Conservation (phyloP, 2,888 invertebrate species). For the Aquatica leii region DNA sequence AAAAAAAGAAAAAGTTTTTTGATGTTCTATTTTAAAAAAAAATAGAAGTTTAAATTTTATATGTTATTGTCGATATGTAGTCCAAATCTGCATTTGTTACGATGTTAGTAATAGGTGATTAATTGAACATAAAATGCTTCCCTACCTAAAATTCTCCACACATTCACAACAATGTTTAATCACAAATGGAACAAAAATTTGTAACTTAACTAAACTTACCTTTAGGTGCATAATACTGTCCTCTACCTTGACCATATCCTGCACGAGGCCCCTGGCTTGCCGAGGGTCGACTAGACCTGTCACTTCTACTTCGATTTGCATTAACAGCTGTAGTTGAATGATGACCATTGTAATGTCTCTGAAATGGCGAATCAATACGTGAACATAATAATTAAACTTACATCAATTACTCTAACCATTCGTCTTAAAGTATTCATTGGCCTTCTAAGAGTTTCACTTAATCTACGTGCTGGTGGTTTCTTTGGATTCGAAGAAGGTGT, state of each 20-base stretch:
- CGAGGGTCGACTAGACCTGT: conserved; percentile 57
- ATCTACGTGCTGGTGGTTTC: conserved; percentile 91
- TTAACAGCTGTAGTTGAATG: conserved; percentile 49
- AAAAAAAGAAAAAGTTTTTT: too few species aligned
- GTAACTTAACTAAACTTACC: conserved; percentile 64
- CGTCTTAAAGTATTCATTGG: conserved; percentile 91
- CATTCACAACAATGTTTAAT: too few species aligned
- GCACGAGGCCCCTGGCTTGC: conserved; percentile 68
- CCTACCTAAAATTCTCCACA: too few species aligned
- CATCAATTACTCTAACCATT: conserved; percentile 69
- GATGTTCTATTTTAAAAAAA: too few species aligned
- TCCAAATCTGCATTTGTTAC: too few species aligned
- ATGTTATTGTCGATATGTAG: too few species aligned
- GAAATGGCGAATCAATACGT: background rate
- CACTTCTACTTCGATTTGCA: conserved; percentile 55
- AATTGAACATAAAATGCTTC: too few species aligned
- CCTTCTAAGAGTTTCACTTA: conserved; percentile 89
- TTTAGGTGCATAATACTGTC: conserved; percentile 78
- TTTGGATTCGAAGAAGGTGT: conserved; percentile 99
- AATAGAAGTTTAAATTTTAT: too few species aligned
- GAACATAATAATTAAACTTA: background rate
- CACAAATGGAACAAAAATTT: too few species aligned
- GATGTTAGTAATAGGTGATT: too few species aligned
- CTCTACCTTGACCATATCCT: conserved; percentile 76
- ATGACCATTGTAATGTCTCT: conserved; percentile 45